Base-by-base conservation (phyloP, 2,797 vertebrate species). In the Eremophila alpestris region DNA sequence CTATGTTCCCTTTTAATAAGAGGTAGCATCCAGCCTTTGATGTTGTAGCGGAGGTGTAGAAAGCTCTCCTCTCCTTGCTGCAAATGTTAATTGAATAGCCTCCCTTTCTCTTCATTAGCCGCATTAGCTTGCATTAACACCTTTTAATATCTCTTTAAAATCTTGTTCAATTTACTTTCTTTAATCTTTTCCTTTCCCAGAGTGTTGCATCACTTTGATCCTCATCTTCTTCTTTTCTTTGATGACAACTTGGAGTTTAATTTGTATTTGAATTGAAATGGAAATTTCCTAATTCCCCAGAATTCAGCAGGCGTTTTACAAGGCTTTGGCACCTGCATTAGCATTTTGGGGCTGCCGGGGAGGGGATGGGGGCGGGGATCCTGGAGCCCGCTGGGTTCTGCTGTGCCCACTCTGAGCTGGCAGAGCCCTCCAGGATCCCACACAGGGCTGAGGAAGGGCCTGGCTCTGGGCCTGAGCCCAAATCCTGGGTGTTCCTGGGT, bases 111-210 rank as follows among this genome's bases (percentile, higher is more conserved):
- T 98, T 98, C 97, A 98, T 98, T 98, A 98, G 97, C 97, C 91
- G 79, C 94, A 94, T 97, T 97, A 98, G 97, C 96, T 87, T 97
- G 97, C 97, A 98, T 98, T 98, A 98, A 98, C 97, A 97, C 96
- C 97, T 98, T 98, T 98, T 98, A 98, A 98, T 98, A 97, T 98
- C 98, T 97, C 97, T 98, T 98, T 98, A 97, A 98, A 97, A 97
- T 95, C 93, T 95, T 98, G 97, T 97, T 96, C 97, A 98, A 98
- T 98, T 98, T 98, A 96, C 95, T 96, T 97, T 95, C 98, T 99
- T 98, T 99, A 98, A 99, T 99, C 98, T 98, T 93, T 93, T 96
- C 91, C 93, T 98, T 97, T 98, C 97, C 80, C 89, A 86, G 91
- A 96, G 93, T 93, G 97, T 98, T 96, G 97, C 96, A 96, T 98